phyloP scores from a whole-genome alignment of 1,140 invertebrate species.

The Leptestheria dahalacensis region DNA sequence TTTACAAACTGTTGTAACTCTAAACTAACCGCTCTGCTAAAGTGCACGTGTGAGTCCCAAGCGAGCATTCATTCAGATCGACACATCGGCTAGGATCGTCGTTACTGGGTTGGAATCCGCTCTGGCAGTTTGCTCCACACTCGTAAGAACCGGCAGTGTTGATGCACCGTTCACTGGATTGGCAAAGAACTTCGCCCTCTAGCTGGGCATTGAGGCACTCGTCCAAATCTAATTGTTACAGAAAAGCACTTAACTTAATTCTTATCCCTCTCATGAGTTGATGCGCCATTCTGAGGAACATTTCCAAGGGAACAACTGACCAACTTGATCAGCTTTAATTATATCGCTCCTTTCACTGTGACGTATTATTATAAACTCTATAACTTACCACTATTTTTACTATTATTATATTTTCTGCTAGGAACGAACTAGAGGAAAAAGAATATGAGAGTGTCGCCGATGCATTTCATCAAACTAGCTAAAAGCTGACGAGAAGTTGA shows the following conservation, averaged over 20 bases:
- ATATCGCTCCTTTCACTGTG: too few relatives aligned
- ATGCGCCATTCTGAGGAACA: background rate
- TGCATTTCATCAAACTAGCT: background rate
- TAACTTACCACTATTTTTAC: too few relatives aligned
- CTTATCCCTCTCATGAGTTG: background rate
- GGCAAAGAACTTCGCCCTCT: constrained; percentile 24
- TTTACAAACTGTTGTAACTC: background rate
- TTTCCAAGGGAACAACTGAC: too few relatives aligned
- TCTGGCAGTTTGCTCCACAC: constrained; percentile 13
- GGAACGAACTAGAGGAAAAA: too few relatives aligned
- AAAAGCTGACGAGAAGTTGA: background rate
- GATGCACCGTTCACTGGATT: constrained; percentile 22
- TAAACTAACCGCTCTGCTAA: constrained; percentile 11
- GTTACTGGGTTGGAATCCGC: constrained; percentile 13
- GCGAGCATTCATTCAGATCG: constrained; percentile 19
- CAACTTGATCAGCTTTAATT: too few relatives aligned
- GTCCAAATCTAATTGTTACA: constrained; percentile 30
- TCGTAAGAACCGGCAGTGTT: constrained; percentile 21
- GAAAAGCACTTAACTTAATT: background rate
- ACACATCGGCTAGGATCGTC: constrained; percentile 17
- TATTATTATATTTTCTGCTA: too few relatives aligned
- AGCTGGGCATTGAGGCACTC: constrained; percentile 30
- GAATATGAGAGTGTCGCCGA: too few relatives aligned
- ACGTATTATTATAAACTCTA: too few relatives aligned
- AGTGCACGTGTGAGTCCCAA: background rate